A percentile compares a stretch with the other conserved stretches of the same genome.
phyloP scores from a whole-genome alignment of 2,113 vertebrate species.

The Plestiodon gilberti region DNA sequence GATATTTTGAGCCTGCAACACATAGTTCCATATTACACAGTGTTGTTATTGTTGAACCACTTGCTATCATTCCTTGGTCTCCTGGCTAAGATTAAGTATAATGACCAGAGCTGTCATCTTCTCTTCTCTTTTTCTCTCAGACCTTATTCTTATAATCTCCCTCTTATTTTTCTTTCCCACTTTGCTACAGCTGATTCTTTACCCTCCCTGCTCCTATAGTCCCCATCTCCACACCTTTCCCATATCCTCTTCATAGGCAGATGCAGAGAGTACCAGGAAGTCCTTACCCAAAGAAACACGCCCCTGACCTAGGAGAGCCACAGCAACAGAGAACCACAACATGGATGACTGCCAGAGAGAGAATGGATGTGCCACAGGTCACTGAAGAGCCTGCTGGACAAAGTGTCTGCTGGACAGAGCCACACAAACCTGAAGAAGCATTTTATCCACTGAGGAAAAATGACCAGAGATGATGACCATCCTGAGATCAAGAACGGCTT shows the following conservation, averaged over 20 bases:
- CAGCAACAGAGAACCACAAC: no score
- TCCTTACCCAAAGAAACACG: background rate
- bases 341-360: no score
- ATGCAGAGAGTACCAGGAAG: background rate
- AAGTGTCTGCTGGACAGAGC: no score
- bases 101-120: background rate
- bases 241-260: background rate
- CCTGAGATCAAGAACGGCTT: background rate
- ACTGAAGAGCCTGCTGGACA: no score
- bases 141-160: no score
- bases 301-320: background rate
- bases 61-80: background rate
- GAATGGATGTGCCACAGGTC: no score
- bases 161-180: background rate
- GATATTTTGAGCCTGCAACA: conserved; percentile 84
- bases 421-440: no score
- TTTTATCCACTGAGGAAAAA: no score
- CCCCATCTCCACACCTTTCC: no score
- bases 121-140: background rate
- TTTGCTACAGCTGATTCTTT: background rate
- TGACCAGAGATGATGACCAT: no score
- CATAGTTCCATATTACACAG: conserved; percentile 41
- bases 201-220: background rate
- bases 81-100: background rate
- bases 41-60: background rate